Evolutionary conservation across 2,113 vertebrate species (phyloP).

Genomic region (Seriola rivoliana): DNA sequence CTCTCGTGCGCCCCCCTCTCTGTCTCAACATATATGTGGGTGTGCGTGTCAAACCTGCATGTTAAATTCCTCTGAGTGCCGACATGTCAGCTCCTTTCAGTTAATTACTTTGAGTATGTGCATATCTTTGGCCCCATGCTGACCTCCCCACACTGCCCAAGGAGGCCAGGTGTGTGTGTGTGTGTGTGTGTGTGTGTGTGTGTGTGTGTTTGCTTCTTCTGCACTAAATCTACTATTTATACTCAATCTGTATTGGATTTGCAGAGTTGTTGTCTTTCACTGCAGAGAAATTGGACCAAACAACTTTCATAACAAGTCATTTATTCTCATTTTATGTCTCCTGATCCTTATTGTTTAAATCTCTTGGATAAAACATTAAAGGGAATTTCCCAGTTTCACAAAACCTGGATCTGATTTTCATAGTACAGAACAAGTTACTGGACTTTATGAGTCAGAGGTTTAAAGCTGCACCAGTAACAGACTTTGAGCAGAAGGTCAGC

Average conservation of each 20-base stretch:
- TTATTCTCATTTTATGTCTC: background rate
- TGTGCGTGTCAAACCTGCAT: slow-evolving; percentile 47
- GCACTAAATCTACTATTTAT: background rate
- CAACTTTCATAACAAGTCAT: background rate
- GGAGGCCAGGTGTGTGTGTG: slow-evolving; percentile 24
- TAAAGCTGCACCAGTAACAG: background rate
- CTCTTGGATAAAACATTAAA: background rate
- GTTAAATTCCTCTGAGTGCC: slow-evolving; percentile 54
- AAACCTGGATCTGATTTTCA: background rate
- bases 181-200: background rate
- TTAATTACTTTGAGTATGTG: slow-evolving; percentile 44
- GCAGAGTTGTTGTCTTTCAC: background rate
- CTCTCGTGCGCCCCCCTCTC: slow-evolving; percentile 23
- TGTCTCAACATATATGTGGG: slow-evolving; percentile 54
- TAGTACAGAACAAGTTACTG: background rate
- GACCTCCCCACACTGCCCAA: slow-evolving; percentile 25
- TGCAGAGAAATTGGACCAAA: background rate
- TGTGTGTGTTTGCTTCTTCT: background rate
- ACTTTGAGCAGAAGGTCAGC: no score
- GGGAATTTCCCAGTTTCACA: background rate
- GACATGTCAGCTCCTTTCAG: slow-evolving; percentile 57
- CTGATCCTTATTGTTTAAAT: slow-evolving; percentile 10
- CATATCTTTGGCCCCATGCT: slow-evolving; percentile 12
- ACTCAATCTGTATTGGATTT: slow-evolving; percentile 6
- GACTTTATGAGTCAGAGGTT: background rate